A percentile compares a stretch with the other conserved stretches of the same genome.
Conservation (phyloP, 2,888 invertebrate genomes). For the Prostheceraeus crozeri region DNA sequence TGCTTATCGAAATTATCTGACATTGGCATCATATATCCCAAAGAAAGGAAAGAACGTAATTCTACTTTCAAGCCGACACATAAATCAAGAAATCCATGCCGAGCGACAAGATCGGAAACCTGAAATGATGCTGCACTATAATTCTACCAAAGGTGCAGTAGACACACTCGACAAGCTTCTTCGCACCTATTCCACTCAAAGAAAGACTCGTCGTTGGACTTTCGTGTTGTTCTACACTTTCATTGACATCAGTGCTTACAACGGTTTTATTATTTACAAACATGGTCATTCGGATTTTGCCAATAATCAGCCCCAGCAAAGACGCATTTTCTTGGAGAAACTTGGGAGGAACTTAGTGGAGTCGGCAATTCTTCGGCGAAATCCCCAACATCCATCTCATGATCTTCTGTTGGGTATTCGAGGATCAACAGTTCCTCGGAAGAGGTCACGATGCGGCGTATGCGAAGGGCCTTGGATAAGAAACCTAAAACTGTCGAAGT, state of each 20-base stretch:
- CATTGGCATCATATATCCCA: constrained; percentile 24
- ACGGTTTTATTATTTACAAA: constrained; percentile 5
- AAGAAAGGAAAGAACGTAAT: constrained; percentile 15
- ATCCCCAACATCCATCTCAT: not conserved
- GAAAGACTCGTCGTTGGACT: constrained; percentile 10
- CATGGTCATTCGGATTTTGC: constrained; percentile 8
- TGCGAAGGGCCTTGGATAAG: constrained; percentile 14
- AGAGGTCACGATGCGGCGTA: constrained; percentile 11
- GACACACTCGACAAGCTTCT: constrained; percentile 29
- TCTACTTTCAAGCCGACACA: constrained; percentile 25
- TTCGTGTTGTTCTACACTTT: constrained; percentile 14
- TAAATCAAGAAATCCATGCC: constrained; percentile 21
- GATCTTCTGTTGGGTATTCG: not conserved
- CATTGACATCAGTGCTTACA: constrained; percentile 11
- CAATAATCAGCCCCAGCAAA: constrained; percentile 15
- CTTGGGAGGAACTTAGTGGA: constrained; percentile 19
- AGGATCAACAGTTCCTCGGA: not conserved
- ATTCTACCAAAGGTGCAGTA: constrained; percentile 12
- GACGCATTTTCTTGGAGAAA: constrained; percentile 22
- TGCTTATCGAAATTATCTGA: constrained; percentile 25
- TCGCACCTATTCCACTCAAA: constrained; percentile 17
- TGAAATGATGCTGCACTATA: constrained; percentile 9
- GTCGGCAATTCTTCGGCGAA: not conserved
- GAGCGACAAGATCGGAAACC: constrained; percentile 2
- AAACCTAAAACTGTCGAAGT: constrained; percentile 25